Percentiles rank a stretch among this genome's conserved stretches.
These are phyloP conservation scores for Aurelia sp. DNA, from an alignment of 30 jellyfish, hydroid and myxozoan species.

Conservation along the genomic window DNA sequence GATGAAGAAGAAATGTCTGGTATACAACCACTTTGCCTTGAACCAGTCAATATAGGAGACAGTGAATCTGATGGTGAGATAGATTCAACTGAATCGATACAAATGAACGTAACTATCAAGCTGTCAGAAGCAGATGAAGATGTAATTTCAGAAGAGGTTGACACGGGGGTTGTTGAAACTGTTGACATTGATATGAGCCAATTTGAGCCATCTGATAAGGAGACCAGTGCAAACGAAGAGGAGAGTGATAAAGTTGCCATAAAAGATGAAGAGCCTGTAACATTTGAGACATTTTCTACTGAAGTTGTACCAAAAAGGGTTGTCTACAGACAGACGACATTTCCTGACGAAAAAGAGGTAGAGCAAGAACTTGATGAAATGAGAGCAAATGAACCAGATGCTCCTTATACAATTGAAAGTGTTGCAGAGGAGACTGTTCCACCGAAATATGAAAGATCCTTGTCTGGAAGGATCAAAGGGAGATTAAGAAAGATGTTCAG, in stretches of 20 bases:
- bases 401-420: neutral
- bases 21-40: too few relatives aligned
- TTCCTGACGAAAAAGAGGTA: neutral
- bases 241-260: neutral
- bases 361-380: neutral
- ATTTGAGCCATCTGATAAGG: too few relatives aligned
- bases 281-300: constrained; percentile 1
- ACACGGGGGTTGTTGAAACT: too few relatives aligned
- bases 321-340: constrained; percentile 7
- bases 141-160: too few relatives aligned
- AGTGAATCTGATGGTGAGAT: too few relatives aligned
- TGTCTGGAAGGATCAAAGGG: neutral
- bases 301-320: constrained; percentile 1
- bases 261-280: neutral
- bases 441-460: neutral
- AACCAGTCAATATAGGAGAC: too few relatives aligned
- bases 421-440: constrained; percentile 2
- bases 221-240: neutral
- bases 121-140: too few relatives aligned
- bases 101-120: too few relatives aligned
- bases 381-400: neutral
- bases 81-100: too few relatives aligned
- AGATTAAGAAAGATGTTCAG: neutral
- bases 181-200: too few relatives aligned
- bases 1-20: neutral